Conservation (phyloP, 2,113 vertebrate species). For the Pristiophorus japonicus region DNA sequence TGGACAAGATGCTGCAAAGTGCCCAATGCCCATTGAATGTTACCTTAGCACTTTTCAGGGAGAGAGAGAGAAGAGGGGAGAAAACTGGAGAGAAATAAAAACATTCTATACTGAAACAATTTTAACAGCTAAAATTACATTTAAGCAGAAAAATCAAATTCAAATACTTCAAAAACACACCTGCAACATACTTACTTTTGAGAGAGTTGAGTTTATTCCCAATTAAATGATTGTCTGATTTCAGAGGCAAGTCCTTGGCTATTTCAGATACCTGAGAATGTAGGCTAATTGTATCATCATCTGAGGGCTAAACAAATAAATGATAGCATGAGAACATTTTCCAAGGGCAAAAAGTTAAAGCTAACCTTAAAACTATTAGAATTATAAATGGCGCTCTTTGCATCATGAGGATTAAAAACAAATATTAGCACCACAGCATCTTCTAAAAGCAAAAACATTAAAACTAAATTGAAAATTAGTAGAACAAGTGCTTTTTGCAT, state of each 20-base stretch:
- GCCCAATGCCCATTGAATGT: background rate
- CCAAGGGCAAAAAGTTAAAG: background rate
- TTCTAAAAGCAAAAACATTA: background rate
- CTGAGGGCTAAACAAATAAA: slow-evolving; percentile 73
- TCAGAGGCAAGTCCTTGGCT: slow-evolving; percentile 63
- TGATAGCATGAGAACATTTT: slow-evolving; percentile 34
- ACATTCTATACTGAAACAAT: background rate
- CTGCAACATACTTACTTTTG: slow-evolving; percentile 67
- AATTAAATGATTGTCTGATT: slow-evolving; percentile 67
- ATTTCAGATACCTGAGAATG: slow-evolving; percentile 96
- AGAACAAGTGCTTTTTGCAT: background rate
- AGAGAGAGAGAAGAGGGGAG: background rate
- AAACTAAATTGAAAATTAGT: slow-evolving; percentile 1
- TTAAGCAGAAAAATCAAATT: background rate
- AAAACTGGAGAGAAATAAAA: background rate
- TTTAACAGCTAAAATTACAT: slow-evolving; percentile 7
- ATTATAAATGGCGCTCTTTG: background rate
- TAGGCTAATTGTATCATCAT: slow-evolving; percentile 94
- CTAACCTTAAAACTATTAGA: background rate
- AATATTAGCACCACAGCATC: background rate
- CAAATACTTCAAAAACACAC: background rate
- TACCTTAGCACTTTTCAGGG: background rate
- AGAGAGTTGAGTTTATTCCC: slow-evolving; percentile 79
- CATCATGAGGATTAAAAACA: background rate
- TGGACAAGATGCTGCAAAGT: background rate